These are phyloP conservation scores for Odocoileus hemionus DNA, from an alignment of 2,113 vertebrate species.

Conservation along the genomic window DNA sequence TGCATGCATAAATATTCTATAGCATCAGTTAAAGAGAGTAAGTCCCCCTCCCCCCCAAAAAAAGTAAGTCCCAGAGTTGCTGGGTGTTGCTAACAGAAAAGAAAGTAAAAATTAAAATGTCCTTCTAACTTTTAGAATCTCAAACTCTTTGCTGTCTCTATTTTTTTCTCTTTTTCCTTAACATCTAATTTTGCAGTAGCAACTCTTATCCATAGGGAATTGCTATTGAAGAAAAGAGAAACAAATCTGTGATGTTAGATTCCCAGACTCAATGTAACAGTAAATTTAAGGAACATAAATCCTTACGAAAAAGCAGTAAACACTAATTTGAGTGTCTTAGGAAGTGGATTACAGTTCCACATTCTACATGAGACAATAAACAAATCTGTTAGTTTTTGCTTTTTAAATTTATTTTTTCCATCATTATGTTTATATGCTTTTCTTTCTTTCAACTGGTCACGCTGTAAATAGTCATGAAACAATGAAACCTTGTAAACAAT, in stretches of 20 bases:
- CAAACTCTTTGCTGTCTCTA: not conserved
- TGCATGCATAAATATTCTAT: constrained; percentile 74
- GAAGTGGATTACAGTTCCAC: not conserved
- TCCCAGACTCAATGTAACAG: constrained; percentile 8
- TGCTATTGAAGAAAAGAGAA: not conserved
- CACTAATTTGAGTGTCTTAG: not conserved
- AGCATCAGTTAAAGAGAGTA: constrained; percentile 60
- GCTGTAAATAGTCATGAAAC: not conserved
- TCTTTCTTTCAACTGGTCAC: not conserved
- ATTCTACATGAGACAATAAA: not conserved
- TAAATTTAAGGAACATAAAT: constrained; percentile 15
- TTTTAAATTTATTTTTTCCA: not conserved
- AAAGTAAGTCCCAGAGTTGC: not conserved
- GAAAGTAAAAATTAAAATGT: constrained; percentile 55
- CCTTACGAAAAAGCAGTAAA: not conserved
- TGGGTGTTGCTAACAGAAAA: constrained; percentile 57
- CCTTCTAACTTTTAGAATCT: not conserved
- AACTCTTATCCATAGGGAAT: not conserved
- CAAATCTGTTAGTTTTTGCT: not conserved
- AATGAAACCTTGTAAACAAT: not conserved
- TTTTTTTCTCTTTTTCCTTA: not conserved
- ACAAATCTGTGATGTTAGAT: not conserved
- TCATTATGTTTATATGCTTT: constrained; percentile 11
- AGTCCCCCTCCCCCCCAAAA: not conserved
- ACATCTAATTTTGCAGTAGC: not conserved